Base-by-base conservation (phyloP, 2,888 invertebrate species). In the Hydraecia micacea region DNA sequence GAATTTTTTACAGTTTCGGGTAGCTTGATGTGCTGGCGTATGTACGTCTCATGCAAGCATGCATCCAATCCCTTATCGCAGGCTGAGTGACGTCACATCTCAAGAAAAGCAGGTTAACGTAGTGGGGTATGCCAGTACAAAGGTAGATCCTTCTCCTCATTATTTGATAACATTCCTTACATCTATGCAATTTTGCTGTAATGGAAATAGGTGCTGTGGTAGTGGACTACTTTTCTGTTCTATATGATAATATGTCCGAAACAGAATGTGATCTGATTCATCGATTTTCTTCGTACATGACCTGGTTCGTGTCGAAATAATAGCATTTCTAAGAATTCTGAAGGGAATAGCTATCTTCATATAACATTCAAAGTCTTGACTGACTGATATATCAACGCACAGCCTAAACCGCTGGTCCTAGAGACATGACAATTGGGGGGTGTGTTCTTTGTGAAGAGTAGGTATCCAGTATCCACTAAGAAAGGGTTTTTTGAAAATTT, bases 101-200 rank as follows among this genome's bases (percentile, higher is more conserved):
- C 46, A n/a, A 66, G 28, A 9, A 49, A 80, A 75, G 36, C 60
- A 52, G 74, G 49, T 60, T 52, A 32, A 42, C 32, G 21, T n/a
- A 65, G 2, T 36, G 15, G 7, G 62, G 15, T 73, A 13, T 39
- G 21, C 60, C 4, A 70, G 25, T 21, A 66, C 75, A 69, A 74
- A 74, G 58, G 42, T 28, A 74, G 49, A 65, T 69, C 6, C 49
- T 15, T n/a, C 3, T 52, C 36, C 62, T 75, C 36, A 36, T 75
- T 81, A 66, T 65, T 42, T 69, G 80, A 80, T 72, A 79, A 52
- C 18, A 36, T 73, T 42, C 68, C 2, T 13, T 55, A 7, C 2
- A 36, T 18, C 18, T 71, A n/a, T n/a, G 25, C 55, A 69, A 69
- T 78, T 69, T 69, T 18, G 13, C 4, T 58, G 36, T 39, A 28